Conservation (phyloP, 2,888 invertebrate genomes). For the Philereme vetulata region DNA sequence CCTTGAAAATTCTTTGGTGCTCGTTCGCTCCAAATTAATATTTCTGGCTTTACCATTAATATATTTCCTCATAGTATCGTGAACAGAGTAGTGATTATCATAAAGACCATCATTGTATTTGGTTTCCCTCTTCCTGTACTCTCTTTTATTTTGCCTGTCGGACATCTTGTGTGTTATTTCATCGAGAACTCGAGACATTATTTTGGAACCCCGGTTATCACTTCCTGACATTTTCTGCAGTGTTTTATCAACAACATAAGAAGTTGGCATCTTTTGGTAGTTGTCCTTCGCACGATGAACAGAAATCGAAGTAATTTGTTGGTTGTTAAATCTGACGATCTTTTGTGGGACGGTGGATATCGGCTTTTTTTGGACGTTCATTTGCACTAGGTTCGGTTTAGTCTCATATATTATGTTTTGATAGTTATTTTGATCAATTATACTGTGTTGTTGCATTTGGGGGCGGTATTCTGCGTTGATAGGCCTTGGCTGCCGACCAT, state of each 20-base stretch:
- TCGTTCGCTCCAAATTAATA: slow-evolving; percentile 33
- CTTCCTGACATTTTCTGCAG: slow-evolving; percentile 25
- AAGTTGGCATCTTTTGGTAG: slow-evolving; percentile 35
- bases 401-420: slow-evolving; percentile 11
- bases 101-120: slow-evolving; percentile 25
- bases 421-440: slow-evolving; percentile 7
- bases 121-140: slow-evolving; percentile 45
- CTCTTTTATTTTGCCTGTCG: slow-evolving; percentile 42
- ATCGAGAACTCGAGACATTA: slow-evolving; percentile 42
- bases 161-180: slow-evolving; percentile 44
- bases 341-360: slow-evolving; percentile 46
- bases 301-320: slow-evolving; percentile 36
- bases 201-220: slow-evolving; percentile 39
- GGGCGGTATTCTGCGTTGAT: slow-evolving; percentile 8
- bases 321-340: slow-evolving; percentile 44
- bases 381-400: slow-evolving; percentile 44
- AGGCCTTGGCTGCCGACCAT: slow-evolving; percentile 7
- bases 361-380: slow-evolving; percentile 49
- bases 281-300: slow-evolving; percentile 32
- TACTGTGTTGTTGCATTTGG: slow-evolving; percentile 6
- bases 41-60: slow-evolving; percentile 47
- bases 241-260: slow-evolving; percentile 22
- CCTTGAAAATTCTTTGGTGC: slow-evolving; percentile 35
- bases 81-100: slow-evolving; percentile 44
- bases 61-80: slow-evolving; percentile 50